Percentiles rank a stretch among this genome's conserved stretches.
phyloP scores from a whole-genome alignment of 1,140 invertebrate genomes.

The Cyrtorhinus lividipennis region DNA sequence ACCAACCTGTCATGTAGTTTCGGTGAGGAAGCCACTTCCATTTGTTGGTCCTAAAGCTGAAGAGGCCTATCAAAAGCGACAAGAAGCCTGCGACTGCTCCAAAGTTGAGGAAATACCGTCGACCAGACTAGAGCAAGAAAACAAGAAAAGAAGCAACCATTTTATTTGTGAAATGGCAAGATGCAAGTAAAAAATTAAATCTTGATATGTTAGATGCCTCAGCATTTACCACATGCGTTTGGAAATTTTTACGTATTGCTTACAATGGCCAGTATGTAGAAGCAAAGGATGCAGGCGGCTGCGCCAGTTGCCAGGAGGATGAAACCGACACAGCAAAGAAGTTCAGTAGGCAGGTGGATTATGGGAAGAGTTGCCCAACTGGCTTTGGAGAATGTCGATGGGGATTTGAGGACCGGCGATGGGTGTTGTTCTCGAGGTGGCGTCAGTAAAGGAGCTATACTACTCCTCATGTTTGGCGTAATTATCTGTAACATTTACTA shows the following conservation, averaged over 20 bases:
- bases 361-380: slow-evolving; percentile 14
- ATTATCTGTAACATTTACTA: slow-evolving; percentile 19
- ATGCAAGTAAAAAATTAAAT: no score
- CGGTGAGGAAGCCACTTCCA: slow-evolving; percentile 50
- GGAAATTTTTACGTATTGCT: no score
- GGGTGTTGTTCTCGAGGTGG: neutral
- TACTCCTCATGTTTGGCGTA: slow-evolving; percentile 15
- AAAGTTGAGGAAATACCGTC: slow-evolving; percentile 51
- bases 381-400: slow-evolving; percentile 8
- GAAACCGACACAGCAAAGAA: slow-evolving; percentile 20
- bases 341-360: slow-evolving; percentile 18
- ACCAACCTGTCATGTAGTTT: slow-evolving; percentile 48
- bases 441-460: slow-evolving; percentile 13
- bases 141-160: no score
- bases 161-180: no score
- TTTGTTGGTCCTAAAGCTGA: slow-evolving; percentile 44
- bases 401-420: slow-evolving; percentile 7
- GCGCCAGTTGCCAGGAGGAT: slow-evolving; percentile 16
- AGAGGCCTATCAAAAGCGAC: slow-evolving; percentile 43
- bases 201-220: no score
- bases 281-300: slow-evolving; percentile 15
- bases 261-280: slow-evolving; percentile 20
- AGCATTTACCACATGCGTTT: no score
- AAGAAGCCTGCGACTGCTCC: slow-evolving; percentile 49
- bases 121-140: slow-evolving; percentile 43